A percentile compares a stretch with the other conserved stretches of the same genome.
Evolutionary conservation across 2,797 vertebrate species (phyloP).

Genomic region (Knipowitschia caucasica): DNA sequence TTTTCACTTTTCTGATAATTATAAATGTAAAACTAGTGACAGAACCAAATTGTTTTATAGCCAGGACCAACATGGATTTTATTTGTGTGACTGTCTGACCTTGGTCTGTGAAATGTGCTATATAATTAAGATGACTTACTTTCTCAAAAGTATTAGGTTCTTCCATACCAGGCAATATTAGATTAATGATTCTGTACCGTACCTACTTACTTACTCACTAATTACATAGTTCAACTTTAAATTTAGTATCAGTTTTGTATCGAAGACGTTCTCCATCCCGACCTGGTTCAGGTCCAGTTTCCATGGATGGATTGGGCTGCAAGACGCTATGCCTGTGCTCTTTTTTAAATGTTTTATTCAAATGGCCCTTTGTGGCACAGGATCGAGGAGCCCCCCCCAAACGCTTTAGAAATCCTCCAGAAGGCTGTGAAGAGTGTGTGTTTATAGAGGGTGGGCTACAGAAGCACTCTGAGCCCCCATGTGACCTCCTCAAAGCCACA

Average conservation of each 20-base stretch:
- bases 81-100: too few relatives aligned
- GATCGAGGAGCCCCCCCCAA: conserved; percentile 66
- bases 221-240: background rate
- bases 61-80: too few relatives aligned
- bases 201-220: too few relatives aligned
- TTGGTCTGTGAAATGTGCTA: too few relatives aligned
- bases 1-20: too few relatives aligned
- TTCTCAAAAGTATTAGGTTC: too few relatives aligned
- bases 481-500: conserved; percentile 56
- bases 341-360: conserved; percentile 75
- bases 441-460: conserved; percentile 73
- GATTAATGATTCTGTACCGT: too few relatives aligned
- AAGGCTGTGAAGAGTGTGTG: conserved; percentile 71
- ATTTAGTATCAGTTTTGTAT: conserved; percentile 6
- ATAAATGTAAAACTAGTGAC: too few relatives aligned
- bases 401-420: conserved; percentile 75
- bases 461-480: conserved; percentile 61
- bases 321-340: conserved; percentile 57
- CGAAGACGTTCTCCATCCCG: conserved; percentile 42
- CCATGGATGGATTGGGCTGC: conserved; percentile 51
- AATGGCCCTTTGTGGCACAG: conserved; percentile 70
- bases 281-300: conserved; percentile 52
- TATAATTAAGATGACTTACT: too few relatives aligned
- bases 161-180: too few relatives aligned
- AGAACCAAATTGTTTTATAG: too few relatives aligned